These are phyloP conservation scores for Drosophila affinis DNA, from an alignment of 2,888 invertebrate species.

Conservation along the genomic window DNA sequence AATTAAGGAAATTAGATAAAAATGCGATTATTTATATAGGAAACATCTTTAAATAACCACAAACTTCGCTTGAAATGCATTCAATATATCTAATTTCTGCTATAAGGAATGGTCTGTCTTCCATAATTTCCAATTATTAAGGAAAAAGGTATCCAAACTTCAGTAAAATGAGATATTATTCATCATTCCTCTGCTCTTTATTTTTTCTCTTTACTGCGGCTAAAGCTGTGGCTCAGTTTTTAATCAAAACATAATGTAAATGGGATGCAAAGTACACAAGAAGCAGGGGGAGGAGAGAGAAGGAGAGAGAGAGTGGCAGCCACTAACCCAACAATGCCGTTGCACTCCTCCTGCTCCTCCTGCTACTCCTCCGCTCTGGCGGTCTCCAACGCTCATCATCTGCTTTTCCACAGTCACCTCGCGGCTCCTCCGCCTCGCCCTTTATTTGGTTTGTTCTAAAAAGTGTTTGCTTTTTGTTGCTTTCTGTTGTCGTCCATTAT, in stretches of 20 bases:
- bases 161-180: conserved; percentile 2
- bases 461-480: conserved; percentile 53
- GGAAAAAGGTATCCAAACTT: background rate
- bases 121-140: no score
- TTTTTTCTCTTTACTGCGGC: conserved; percentile 40
- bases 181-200: conserved; percentile 18
- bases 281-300: background rate
- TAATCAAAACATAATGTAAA: conserved; percentile 73
- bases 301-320: conserved; percentile 22
- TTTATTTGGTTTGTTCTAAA: conserved; percentile 50
- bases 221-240: conserved; percentile 60
- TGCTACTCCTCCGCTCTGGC: background rate
- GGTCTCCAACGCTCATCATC: background rate
- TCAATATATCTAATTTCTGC: no score
- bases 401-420: background rate
- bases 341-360: conserved; percentile 10
- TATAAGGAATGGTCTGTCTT: no score
- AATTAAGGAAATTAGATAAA: no score
- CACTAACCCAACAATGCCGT: conserved; percentile 38
- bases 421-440: background rate
- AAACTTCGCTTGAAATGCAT: no score
- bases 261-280: conserved; percentile 44
- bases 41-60: no score
- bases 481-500: conserved; percentile 66
- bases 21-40: no score